These are phyloP conservation scores for Flabesymbios commensalis DNA, from an alignment of 2,888 invertebrate species.

Conservation along the genomic window DNA sequence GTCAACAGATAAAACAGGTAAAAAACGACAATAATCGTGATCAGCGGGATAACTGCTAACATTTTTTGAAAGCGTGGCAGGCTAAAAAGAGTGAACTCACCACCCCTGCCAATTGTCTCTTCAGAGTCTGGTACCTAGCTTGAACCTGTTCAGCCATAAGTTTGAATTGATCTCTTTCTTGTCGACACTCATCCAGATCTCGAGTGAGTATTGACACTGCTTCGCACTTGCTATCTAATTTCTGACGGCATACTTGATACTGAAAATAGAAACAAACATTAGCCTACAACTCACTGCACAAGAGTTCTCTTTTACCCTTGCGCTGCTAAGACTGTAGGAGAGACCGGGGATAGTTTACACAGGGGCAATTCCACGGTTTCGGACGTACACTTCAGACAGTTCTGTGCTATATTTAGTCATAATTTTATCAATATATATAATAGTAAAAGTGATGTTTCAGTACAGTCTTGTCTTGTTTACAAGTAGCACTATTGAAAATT, in stretches of 20 bases:
- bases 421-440: too few relatives aligned
- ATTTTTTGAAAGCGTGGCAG: too few relatives aligned
- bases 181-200: slow-evolving; percentile 77
- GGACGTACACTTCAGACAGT: too few relatives aligned
- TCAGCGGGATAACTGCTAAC: too few relatives aligned
- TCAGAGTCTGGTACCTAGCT: slow-evolving; percentile 59
- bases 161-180: slow-evolving; percentile 80
- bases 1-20: too few relatives aligned
- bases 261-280: slow-evolving; percentile 4
- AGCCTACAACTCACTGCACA: neutral
- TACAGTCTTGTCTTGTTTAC: too few relatives aligned
- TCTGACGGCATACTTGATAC: slow-evolving; percentile 29
- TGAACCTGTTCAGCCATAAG: slow-evolving; percentile 79
- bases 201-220: slow-evolving; percentile 78
- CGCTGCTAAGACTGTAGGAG: neutral
- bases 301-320: neutral
- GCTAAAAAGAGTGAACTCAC: slow-evolving; percentile 29
- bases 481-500: too few relatives aligned
- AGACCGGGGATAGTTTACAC: too few relatives aligned
- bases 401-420: too few relatives aligned
- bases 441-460: too few relatives aligned
- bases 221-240: slow-evolving; percentile 72
- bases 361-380: too few relatives aligned
- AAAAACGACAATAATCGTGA: too few relatives aligned
- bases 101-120: slow-evolving; percentile 56